A percentile compares a stretch with the other conserved stretches of the same genome.
Conservation (phyloP, 2,888 invertebrate genomes). For the Lypha dubia region DNA sequence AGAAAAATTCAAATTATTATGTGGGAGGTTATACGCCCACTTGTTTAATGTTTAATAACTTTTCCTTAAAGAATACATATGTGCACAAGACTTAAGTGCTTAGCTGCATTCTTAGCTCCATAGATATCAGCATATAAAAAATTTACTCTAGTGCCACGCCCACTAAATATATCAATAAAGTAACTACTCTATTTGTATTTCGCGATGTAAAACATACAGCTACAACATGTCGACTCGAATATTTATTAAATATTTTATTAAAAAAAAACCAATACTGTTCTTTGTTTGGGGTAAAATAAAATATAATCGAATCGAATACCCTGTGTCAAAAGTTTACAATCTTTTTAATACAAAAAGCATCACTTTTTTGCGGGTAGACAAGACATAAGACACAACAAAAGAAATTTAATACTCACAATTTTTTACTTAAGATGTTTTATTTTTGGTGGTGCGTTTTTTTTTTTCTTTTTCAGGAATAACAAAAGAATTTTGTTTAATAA, state of each 20-base stretch:
- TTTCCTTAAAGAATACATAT: no score
- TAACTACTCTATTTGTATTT: no score
- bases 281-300: neutral
- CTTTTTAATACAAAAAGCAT: neutral
- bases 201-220: neutral
- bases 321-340: neutral
- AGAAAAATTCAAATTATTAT: no score
- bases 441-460: conserved; percentile 45
- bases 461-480: conserved; percentile 18
- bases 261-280: neutral
- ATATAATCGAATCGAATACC: neutral
- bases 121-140: no score
- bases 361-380: neutral
- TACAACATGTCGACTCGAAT: neutral
- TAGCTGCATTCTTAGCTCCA: no score
- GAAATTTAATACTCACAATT: neutral
- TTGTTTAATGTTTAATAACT: no score
- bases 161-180: no score
- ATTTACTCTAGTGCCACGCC: no score
- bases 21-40: no score
- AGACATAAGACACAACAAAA: neutral
- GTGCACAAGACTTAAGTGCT: no score
- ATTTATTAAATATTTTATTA: neutral
- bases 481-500: conserved; percentile 27
- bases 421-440: conserved; percentile 28